Conservation (phyloP, 2,888 invertebrate genomes). For the Cheilosia impressa region DNA sequence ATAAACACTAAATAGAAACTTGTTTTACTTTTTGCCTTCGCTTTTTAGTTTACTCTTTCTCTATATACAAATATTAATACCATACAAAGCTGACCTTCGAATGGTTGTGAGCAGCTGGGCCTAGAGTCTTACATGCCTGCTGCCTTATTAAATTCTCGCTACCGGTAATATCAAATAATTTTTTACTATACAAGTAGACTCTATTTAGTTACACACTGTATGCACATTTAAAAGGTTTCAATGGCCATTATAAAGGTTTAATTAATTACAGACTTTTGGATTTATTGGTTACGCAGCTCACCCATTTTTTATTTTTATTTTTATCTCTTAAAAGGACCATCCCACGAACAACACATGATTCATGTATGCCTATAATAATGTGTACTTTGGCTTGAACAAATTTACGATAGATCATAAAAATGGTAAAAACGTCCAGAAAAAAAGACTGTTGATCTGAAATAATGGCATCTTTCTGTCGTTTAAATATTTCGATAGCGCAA, state of each 20-base stretch:
- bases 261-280: conserved; percentile 1
- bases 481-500: conserved; percentile 45
- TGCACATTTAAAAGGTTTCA: background rate
- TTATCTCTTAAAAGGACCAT: background rate
- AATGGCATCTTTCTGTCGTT: conserved; percentile 55
- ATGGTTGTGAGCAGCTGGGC: too few species aligned
- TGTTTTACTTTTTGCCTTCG: too few species aligned
- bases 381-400: conserved; percentile 9
- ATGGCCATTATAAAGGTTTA: background rate
- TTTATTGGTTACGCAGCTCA: background rate
- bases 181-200: background rate
- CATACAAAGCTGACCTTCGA: too few species aligned
- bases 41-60: too few species aligned
- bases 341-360: background rate
- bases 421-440: conserved; percentile 36
- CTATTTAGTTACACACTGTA: background rate
- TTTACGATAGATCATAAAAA: conserved; percentile 58
- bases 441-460: conserved; percentile 60
- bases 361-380: too few species aligned
- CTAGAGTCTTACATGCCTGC: too few species aligned
- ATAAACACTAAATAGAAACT: too few species aligned
- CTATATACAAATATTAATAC: too few species aligned
- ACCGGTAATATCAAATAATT: too few species aligned
- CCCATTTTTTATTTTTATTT: background rate
- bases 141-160: too few species aligned